Conservation (phyloP, 2,113 vertebrate species). For the Gobius niger region DNA sequence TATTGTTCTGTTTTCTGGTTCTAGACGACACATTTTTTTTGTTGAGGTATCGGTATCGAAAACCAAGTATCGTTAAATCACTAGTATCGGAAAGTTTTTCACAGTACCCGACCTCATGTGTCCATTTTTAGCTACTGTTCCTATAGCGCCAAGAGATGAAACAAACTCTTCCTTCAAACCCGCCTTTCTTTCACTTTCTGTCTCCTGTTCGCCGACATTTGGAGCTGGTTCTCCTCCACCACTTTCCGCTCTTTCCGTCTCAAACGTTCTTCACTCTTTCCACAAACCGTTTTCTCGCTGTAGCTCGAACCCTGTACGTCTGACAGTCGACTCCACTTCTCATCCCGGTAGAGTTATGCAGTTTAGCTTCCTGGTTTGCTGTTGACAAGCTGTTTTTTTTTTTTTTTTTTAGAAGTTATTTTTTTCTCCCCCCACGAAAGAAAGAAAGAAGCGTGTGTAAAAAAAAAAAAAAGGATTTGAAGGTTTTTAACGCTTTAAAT, state of each 20-base stretch:
- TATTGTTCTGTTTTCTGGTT: too few relatives aligned
- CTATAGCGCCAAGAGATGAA: too few relatives aligned
- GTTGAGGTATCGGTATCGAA: too few relatives aligned
- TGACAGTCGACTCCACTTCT: background rate
- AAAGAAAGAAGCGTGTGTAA: conserved; percentile 47
- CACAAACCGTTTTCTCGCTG: too few relatives aligned
- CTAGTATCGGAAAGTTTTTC: too few relatives aligned
- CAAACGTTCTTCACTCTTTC: background rate
- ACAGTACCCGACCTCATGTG: too few relatives aligned
- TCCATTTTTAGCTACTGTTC: too few relatives aligned
- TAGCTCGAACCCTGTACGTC: too few relatives aligned
- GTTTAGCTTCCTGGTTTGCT: conserved; percentile 33
- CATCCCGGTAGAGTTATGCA: conserved; percentile 28
- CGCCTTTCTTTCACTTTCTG: background rate
- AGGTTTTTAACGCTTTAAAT: conserved; percentile 70
- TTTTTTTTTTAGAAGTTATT: too few relatives aligned
- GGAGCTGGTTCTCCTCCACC: conserved; percentile 53
- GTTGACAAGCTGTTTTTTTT: conserved; percentile 33
- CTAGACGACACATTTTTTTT: too few relatives aligned
- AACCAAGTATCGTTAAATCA: too few relatives aligned
- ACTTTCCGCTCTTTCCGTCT: conserved; percentile 20
- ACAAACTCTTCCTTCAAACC: conserved; percentile 4
- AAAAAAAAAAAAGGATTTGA: conserved; percentile 28
- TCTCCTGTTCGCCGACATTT: background rate
- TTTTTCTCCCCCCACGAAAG: too few relatives aligned